These are phyloP conservation scores for Ypsolopha sequella DNA, from an alignment of 2,888 invertebrate species.

Conservation along the genomic window DNA sequence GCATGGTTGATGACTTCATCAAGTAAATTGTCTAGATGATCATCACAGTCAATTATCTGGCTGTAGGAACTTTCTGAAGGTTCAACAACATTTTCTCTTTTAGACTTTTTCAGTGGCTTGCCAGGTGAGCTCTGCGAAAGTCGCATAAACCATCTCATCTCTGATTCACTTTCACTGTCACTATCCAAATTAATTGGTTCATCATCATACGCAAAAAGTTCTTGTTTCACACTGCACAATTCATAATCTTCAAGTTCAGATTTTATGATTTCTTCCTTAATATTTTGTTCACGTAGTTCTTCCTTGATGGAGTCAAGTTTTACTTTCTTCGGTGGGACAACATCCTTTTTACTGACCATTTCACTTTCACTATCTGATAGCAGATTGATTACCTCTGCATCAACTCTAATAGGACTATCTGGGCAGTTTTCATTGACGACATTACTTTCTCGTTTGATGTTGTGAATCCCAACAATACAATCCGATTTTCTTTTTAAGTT, in stretches of 20 bases:
- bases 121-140: slow-evolving; percentile 63
- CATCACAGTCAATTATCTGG: slow-evolving; percentile 34
- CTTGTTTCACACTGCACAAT: slow-evolving; percentile 2
- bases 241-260: slow-evolving; percentile 19
- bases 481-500: slow-evolving; percentile 35
- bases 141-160: slow-evolving; percentile 60
- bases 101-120: slow-evolving; percentile 31
- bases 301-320: slow-evolving; percentile 27
- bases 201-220: slow-evolving; percentile 29
- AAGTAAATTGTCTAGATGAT: slow-evolving; percentile 10
- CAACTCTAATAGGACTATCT: neutral
- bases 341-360: slow-evolving; percentile 5
- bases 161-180: slow-evolving; percentile 63
- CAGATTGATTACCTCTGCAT: slow-evolving; percentile 24
- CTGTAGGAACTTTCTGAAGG: slow-evolving; percentile 47
- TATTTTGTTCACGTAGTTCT: slow-evolving; percentile 13
- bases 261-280: slow-evolving; percentile 25
- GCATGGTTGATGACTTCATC: slow-evolving; percentile 16
- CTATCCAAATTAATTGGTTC: slow-evolving; percentile 43
- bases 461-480: slow-evolving; percentile 8
- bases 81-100: slow-evolving; percentile 18
- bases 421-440: slow-evolving; percentile 11
- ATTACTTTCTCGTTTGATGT: slow-evolving; percentile 13
- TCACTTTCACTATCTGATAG: slow-evolving; percentile 42
- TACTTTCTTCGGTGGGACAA: slow-evolving; percentile 20